Evolutionary conservation across 2,797 vertebrate species (phyloP), one percentile per base, ranked within the genome.

Genomic region (Eremophila alpestris): DNA sequence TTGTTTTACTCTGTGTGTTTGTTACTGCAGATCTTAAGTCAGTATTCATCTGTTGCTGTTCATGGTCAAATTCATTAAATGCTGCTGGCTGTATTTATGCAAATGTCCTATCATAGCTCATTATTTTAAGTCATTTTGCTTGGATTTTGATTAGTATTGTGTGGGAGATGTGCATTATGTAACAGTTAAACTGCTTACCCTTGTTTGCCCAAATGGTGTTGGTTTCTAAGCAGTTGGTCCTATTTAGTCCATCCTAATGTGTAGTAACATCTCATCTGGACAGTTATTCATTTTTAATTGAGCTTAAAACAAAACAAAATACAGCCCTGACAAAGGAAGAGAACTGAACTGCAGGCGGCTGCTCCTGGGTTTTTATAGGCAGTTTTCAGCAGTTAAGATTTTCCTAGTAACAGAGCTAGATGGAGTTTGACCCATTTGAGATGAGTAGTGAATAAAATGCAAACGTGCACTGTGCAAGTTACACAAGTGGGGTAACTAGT

Each of bases 181-280:
- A 95, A 95, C 75, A 26, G 52, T 67, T 95, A 85, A 95, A 79
- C 95, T 83, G 95, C 96, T 97, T 96, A 92, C 60, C 81, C 86
- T 54, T 15, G 4, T 85, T 90, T 68, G 45, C 46, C 81, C 69
- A 90, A 95, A 94, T 91, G 69, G 15, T 75, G 63, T 45, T 94
- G 90, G 64, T 90, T 93, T 91, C 71, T 63, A 43, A 92, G 89
- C 70, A 89, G 63, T 76, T 15, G 23, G 43, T 67, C 0, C 2
- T 90, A 48, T 80, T 81, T 76, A 88, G 83, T 75, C 74, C 88
- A 36, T 91, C 41, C 58, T 91, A 8, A 60, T 56, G 59, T 68
- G 48, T 14, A 51, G 82, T 40, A 48, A 36, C 45, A n/a, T 59
- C 87, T 94, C 38, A 58, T 77, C 51, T 71, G 74, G 85, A 21